Evolutionary conservation across 92 coral and sea anemone species (phyloP).

Genomic region (Pocillopora grandis): DNA sequence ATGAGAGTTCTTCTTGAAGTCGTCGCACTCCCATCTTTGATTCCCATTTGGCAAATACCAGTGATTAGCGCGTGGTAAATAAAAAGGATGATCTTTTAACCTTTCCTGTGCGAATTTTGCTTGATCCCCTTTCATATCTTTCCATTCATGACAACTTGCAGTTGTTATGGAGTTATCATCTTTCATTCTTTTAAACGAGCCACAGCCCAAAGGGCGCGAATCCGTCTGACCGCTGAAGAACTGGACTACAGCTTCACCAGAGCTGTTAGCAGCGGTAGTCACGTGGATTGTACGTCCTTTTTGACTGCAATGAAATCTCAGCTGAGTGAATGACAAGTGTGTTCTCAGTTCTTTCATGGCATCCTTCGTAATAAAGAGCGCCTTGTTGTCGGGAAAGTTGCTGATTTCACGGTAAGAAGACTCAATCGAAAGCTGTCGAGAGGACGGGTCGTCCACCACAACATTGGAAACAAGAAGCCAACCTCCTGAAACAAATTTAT

Average conservation of each 20-base stretch:
- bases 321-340: conserved; percentile 4
- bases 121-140: too few relatives aligned
- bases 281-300: conserved; percentile 12
- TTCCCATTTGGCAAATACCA: not conserved
- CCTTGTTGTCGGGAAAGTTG: not conserved
- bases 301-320: conserved; percentile 21
- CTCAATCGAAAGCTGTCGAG: not conserved
- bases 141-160: too few relatives aligned
- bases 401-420: not conserved
- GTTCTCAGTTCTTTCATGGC: conserved; percentile 16
- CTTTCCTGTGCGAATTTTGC: too few relatives aligned
- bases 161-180: too few relatives aligned
- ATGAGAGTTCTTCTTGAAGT: not conserved
- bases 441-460: not conserved
- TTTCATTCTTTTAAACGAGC: too few relatives aligned
- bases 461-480: not conserved
- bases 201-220: too few relatives aligned
- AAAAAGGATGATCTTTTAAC: too few relatives aligned
- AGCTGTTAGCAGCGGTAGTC: conserved; percentile 18
- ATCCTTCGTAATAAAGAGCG: not conserved
- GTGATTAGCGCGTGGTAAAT: too few relatives aligned
- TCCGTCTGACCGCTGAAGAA: conserved; percentile 37
- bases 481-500: not conserved
- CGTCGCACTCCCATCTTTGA: conserved; percentile 6
- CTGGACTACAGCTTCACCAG: conserved; percentile 41